Percentiles rank a stretch among this genome's conserved stretches.
Evolutionary conservation across 2,113 vertebrate genomes (phyloP).

Genomic region (Catharus fuscescens): DNA sequence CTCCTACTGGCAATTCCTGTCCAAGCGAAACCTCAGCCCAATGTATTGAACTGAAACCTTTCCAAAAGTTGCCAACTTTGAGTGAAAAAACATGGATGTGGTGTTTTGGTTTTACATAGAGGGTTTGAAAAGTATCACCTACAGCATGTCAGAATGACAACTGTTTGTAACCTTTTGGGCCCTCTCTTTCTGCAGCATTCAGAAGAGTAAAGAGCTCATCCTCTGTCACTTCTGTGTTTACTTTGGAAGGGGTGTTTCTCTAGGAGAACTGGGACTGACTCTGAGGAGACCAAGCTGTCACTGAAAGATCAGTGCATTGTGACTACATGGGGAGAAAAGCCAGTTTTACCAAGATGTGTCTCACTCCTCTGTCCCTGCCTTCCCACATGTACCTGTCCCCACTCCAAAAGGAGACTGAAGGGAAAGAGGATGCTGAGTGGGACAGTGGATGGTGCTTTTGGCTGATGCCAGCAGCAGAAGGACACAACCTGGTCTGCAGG

Average conservation of each 20-base stretch:
- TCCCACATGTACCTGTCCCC: not conserved
- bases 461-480: not conserved
- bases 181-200: not conserved
- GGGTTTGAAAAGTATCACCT: not conserved
- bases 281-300: not conserved
- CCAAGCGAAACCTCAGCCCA: not conserved
- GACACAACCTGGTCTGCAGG: not conserved
- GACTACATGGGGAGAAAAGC: not conserved
- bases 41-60: not conserved
- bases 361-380: not conserved
- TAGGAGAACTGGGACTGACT: not conserved
- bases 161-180: not conserved
- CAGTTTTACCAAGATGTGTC: not conserved
- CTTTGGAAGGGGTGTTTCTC: not conserved
- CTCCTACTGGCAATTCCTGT: not conserved
- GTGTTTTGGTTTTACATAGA: not conserved
- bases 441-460: not conserved
- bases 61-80: not conserved
- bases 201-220: not conserved
- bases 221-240: not conserved
- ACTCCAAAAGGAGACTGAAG: not conserved
- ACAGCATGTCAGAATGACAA: rapidly evolving
- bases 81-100: not conserved
- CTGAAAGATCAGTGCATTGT: not conserved
- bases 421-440: not conserved